Conservation (phyloP, 1,140 invertebrate genomes). For the Drosophila arawakana region DNA sequence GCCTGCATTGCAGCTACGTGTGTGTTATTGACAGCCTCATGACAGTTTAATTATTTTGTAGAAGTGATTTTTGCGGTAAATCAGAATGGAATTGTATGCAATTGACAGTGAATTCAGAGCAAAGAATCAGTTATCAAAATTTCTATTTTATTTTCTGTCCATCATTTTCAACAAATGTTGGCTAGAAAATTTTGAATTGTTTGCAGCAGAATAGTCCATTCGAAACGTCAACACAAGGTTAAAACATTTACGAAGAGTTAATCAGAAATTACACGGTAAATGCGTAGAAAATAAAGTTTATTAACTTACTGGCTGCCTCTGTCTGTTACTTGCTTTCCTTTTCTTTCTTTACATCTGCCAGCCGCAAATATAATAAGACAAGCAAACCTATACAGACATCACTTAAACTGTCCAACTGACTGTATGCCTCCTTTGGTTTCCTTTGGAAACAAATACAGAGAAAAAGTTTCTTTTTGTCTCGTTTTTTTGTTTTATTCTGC, state of each 20-base stretch:
- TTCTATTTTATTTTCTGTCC: background rate
- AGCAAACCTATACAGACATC: slow-evolving; percentile 43
- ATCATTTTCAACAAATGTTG: background rate
- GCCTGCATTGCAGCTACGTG: slow-evolving; percentile 14
- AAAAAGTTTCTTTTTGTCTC: slow-evolving; percentile 42
- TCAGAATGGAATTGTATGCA: slow-evolving; percentile 36
- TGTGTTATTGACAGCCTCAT: slow-evolving; percentile 68
- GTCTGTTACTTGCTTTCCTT: background rate
- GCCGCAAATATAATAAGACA: slow-evolving; percentile 7
- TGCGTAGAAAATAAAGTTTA: background rate
- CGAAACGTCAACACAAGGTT: background rate
- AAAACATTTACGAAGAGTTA: background rate
- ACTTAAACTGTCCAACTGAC: slow-evolving; percentile 78
- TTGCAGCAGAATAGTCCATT: no score
- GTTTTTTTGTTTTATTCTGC: slow-evolving; percentile 10
- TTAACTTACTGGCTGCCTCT: background rate
- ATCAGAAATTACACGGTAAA: background rate
- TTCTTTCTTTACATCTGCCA: background rate
- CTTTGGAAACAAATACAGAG: slow-evolving; percentile 12
- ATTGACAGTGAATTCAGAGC: slow-evolving; percentile 16
- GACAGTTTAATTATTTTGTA: slow-evolving; percentile 80
- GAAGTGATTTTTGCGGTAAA: slow-evolving; percentile 51
- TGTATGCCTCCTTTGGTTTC: slow-evolving; percentile 24
- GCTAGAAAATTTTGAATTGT: no score
- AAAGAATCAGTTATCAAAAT: background rate